Percentiles rank a stretch among this genome's conserved stretches.
Conservation (phyloP, 2,888 invertebrate species). For the Acleris cristana region DNA sequence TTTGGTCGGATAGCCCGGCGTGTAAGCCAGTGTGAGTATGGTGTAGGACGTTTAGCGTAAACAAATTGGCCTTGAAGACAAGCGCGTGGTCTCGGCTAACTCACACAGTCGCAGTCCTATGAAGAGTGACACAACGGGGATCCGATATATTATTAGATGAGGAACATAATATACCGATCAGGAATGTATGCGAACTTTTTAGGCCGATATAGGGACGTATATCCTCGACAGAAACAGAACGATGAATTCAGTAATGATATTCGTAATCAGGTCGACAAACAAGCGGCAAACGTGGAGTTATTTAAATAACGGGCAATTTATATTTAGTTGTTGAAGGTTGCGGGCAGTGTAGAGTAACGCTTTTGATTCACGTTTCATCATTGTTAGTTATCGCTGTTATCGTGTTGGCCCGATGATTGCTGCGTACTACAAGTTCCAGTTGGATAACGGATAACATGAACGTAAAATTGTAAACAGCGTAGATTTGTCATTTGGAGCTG, state of each 20-base stretch:
- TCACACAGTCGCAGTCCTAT: slow-evolving; percentile 58
- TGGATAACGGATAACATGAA: slow-evolving; percentile 21
- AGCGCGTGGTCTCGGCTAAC: slow-evolving; percentile 66
- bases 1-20: slow-evolving; percentile 51
- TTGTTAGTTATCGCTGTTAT: slow-evolving; percentile 35
- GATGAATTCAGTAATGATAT: slow-evolving; percentile 12
- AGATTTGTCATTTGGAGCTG: slow-evolving; percentile 11
- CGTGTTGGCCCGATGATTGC: slow-evolving; percentile 20
- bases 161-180: slow-evolving; percentile 15
- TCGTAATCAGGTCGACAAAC: slow-evolving; percentile 24
- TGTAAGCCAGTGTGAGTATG: slow-evolving; percentile 24
- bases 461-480: slow-evolving; percentile 32
- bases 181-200: slow-evolving; percentile 14
- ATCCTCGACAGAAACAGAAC: neutral
- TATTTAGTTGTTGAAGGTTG: slow-evolving; percentile 24
- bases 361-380: slow-evolving; percentile 34
- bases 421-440: slow-evolving; percentile 33
- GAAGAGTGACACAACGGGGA: slow-evolving; percentile 54
- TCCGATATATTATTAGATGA: slow-evolving; percentile 29
- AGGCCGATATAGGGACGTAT: neutral
- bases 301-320: slow-evolving; percentile 30
- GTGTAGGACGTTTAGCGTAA: slow-evolving; percentile 55
- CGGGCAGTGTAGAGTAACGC: slow-evolving; percentile 20
- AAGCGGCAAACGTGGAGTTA: slow-evolving; percentile 2
- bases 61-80: slow-evolving; percentile 77